Percentiles rank a stretch among this genome's conserved stretches.
phyloP scores from a whole-genome alignment of 2,888 invertebrate genomes.

The Apomyelois bistriatella region DNA sequence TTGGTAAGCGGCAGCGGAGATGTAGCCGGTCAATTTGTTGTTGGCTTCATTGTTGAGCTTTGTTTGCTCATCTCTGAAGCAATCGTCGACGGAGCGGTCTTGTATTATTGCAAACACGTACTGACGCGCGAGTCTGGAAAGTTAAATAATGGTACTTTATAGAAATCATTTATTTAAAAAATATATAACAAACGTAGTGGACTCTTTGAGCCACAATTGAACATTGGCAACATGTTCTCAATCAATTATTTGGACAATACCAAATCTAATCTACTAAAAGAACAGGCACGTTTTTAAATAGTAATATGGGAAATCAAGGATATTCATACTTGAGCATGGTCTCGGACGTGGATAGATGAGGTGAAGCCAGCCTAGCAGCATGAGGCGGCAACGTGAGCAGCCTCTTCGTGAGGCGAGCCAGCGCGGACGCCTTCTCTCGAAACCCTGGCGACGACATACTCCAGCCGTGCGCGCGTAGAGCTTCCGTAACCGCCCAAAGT shows the following conservation, averaged over 20 bases:
- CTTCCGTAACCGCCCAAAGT: constrained; percentile 89
- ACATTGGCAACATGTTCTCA: too few species aligned
- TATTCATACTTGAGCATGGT: constrained; percentile 82
- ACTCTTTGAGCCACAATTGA: too few species aligned
- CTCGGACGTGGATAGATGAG: constrained; percentile 83
- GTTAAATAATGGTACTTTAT: too few species aligned
- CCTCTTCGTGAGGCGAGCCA: constrained; percentile 84
- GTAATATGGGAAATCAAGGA: background rate
- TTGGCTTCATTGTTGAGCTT: constrained; percentile 51
- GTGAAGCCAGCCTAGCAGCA: constrained; percentile 55
- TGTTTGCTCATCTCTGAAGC: constrained; percentile 71
- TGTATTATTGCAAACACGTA: constrained; percentile 83
- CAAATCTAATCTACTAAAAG: too few species aligned
- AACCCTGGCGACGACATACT: constrained; percentile 84
- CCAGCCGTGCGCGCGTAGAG: constrained; percentile 85
- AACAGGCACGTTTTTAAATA: too few species aligned
- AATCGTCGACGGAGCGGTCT: constrained; percentile 83
- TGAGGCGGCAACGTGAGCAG: constrained; percentile 69
- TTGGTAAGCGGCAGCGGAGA: constrained; percentile 65
- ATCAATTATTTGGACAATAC: too few species aligned
- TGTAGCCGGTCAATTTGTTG: constrained; percentile 72
- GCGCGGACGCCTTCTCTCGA: constrained; percentile 83
- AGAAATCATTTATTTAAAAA: too few species aligned
- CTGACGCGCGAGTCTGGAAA: constrained; percentile 80
- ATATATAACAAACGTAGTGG: too few species aligned